phyloP scores from a whole-genome alignment of 2,888 invertebrate species.

The Andrena chrysosceles region DNA sequence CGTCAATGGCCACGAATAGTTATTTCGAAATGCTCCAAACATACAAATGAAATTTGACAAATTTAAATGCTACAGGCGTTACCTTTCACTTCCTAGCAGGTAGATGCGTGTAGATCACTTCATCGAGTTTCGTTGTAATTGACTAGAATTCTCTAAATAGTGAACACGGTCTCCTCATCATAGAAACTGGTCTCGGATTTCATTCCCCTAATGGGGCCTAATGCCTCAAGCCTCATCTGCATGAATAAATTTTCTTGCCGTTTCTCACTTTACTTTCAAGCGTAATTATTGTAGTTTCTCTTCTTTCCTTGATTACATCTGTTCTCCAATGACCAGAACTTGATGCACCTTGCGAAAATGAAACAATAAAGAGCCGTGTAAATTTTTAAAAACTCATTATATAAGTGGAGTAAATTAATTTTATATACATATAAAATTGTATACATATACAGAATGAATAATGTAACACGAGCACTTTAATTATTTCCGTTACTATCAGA shows the following conservation, averaged over 20 bases:
- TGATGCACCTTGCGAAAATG: too few relatives aligned
- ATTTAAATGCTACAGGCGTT: neutral
- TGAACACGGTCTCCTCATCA: neutral
- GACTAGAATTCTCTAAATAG: neutral
- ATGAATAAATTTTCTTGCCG: neutral
- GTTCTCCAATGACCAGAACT: neutral
- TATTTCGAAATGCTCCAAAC: neutral
- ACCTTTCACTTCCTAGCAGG: neutral
- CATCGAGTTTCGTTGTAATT: neutral
- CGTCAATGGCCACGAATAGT: neutral
- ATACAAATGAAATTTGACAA: neutral
- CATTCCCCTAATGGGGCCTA: neutral
- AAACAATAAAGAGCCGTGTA: too few relatives aligned
- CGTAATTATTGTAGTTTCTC: conserved; percentile 4
- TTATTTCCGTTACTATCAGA: too few relatives aligned
- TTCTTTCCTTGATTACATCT: neutral
- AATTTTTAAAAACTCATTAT: too few relatives aligned
- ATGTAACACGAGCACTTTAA: too few relatives aligned
- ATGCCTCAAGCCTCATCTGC: neutral
- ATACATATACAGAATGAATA: too few relatives aligned
- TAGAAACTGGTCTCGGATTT: neutral
- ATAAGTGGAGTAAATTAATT: too few relatives aligned
- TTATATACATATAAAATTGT: too few relatives aligned
- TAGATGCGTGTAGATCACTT: neutral
- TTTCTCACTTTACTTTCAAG: neutral